A percentile compares a stretch with the other conserved stretches of the same genome.
These are phyloP conservation scores for Harpagifer antarcticus DNA, from an alignment of 2,797 vertebrate genomes.

Conservation along the genomic window DNA sequence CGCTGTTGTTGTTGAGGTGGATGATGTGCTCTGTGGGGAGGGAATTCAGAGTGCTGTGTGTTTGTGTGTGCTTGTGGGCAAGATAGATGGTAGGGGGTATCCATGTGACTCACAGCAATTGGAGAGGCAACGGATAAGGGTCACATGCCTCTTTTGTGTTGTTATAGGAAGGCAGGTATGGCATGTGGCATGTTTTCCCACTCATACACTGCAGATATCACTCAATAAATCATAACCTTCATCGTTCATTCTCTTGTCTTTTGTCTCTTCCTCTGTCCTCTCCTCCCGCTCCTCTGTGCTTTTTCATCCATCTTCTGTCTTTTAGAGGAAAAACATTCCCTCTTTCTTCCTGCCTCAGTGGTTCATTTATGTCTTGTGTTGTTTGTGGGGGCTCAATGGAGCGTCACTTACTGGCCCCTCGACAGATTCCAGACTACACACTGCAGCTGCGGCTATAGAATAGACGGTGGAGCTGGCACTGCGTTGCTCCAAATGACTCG, in stretches of 20 bases:
- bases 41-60: slow-evolving; percentile 37
- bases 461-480: slow-evolving; percentile 64
- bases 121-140: slow-evolving; percentile 49
- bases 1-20: slow-evolving; percentile 61
- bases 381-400: slow-evolving; percentile 81
- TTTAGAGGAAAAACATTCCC: slow-evolving; percentile 62
- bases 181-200: too few species aligned
- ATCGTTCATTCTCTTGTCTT: slow-evolving; percentile 5
- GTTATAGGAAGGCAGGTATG: slow-evolving; percentile 17
- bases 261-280: slow-evolving; percentile 39
- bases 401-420: slow-evolving; percentile 80
- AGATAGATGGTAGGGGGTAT: slow-evolving; percentile 46
- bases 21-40: slow-evolving; percentile 61
- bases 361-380: slow-evolving; percentile 77
- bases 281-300: slow-evolving; percentile 49
- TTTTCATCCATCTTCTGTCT: slow-evolving; percentile 66
- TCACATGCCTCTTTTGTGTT: slow-evolving; percentile 44
- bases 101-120: slow-evolving; percentile 56
- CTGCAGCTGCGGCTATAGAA: slow-evolving; percentile 76
- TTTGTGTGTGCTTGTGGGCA: slow-evolving; percentile 35
- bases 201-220: slow-evolving; percentile 8
- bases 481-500: slow-evolving; percentile 70
- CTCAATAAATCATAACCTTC: slow-evolving; percentile 37
- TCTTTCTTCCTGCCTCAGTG: slow-evolving; percentile 68
- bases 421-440: slow-evolving; percentile 77